Evolutionary conservation across 2,888 invertebrate genomes (phyloP).

Genomic region (Sipha maydis): DNA sequence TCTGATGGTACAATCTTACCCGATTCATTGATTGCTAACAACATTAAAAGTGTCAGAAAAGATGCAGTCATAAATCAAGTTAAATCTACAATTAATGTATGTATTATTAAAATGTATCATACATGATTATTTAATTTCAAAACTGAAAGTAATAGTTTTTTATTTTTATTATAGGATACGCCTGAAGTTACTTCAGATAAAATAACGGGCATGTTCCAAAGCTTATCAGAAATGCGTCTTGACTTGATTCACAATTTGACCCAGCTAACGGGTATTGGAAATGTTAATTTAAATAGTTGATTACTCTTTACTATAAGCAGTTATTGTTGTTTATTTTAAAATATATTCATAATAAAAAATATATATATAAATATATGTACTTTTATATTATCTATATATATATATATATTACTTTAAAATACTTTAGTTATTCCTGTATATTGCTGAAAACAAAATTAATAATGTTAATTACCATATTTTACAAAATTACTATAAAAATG

Average conservation of each 20-base stretch:
- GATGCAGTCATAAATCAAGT: slow-evolving; percentile 86
- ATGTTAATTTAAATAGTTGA: slow-evolving; percentile 60
- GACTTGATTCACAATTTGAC: slow-evolving; percentile 58
- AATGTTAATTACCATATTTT: slow-evolving; percentile 29
- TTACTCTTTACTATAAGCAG: slow-evolving; percentile 25
- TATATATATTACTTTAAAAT: slow-evolving; percentile 23
- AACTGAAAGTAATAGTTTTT: neutral
- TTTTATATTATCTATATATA: slow-evolving; percentile 29
- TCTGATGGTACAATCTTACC: slow-evolving; percentile 69
- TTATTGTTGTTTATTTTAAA: slow-evolving; percentile 56
- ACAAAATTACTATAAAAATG: slow-evolving; percentile 2
- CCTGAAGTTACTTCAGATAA: slow-evolving; percentile 84
- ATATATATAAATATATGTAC: slow-evolving; percentile 15
- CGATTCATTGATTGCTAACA: slow-evolving; percentile 77
- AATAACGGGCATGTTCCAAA: slow-evolving; percentile 78
- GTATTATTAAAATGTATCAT: slow-evolving; percentile 51
- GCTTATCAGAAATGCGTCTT: slow-evolving; percentile 63
- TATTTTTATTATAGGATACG: slow-evolving; percentile 66
- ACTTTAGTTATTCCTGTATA: slow-evolving; percentile 37
- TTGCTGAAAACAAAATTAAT: slow-evolving; percentile 39
- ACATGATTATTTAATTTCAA: neutral
- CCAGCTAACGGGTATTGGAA: slow-evolving; percentile 39
- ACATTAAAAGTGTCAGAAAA: slow-evolving; percentile 83
- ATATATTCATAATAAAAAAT: slow-evolving; percentile 30
- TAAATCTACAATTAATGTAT: slow-evolving; percentile 78